phyloP scores from a whole-genome alignment of 2,113 vertebrate genomes.

The Dendrocopos noguchii region DNA sequence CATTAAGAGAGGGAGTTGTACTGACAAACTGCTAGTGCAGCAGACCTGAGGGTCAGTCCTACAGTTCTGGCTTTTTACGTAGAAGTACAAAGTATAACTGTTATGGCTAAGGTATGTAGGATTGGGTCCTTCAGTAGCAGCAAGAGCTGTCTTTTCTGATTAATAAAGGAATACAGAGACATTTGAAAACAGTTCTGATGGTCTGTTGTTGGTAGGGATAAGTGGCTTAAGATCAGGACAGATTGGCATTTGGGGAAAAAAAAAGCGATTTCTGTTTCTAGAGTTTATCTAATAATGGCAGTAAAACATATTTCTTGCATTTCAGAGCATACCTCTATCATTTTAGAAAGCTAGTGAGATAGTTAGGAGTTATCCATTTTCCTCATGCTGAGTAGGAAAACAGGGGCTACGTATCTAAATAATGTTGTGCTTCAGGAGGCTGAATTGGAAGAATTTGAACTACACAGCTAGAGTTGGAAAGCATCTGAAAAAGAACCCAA shows the following conservation, averaged over 20 bases:
- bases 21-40: neutral
- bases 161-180: neutral
- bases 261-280: neutral
- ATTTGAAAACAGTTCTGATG: neutral
- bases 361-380: neutral
- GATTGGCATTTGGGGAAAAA: neutral
- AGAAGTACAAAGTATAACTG: neutral
- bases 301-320: neutral
- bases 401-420: neutral
- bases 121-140: neutral
- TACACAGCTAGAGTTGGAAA: neutral
- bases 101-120: neutral
- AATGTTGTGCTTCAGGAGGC: neutral
- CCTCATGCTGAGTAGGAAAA: neutral
- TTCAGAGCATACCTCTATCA: neutral
- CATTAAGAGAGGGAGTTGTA: neutral
- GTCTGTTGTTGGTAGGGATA: neutral
- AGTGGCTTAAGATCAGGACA: constrained; percentile 2
- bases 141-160: neutral
- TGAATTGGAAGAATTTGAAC: neutral
- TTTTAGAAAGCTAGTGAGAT: neutral
- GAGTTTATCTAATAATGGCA: constrained; percentile 3
- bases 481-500: neutral
- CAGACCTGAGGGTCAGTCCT: neutral
- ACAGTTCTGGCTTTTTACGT: neutral